Base-by-base conservation (phyloP, 2,797 vertebrate genomes). In the Sebastiscus tertius region DNA sequence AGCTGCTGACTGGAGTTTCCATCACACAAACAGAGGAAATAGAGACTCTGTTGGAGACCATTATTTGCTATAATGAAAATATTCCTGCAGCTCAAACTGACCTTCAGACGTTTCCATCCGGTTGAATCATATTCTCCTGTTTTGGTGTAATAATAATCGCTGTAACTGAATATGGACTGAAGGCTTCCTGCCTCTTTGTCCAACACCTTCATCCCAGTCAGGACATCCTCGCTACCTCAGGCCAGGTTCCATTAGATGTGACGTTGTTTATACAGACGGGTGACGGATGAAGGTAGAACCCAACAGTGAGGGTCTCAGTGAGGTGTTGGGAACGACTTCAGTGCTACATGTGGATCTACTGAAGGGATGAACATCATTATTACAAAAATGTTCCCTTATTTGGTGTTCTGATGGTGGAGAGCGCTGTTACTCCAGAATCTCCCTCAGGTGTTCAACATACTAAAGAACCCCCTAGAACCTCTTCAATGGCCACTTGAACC, bases 241-340 rank as follows among this genome's bases (percentile, higher is more conserved):
- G 31, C 26, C 64, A 70, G 39, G 18, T 3, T 56, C 75, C 72
- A 54, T 68, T 85, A 20, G 22, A 33, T 6, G 0, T 81, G 79
- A 82, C 72, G 12, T 2, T 63, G 39, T 82, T 1, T 76, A 72
- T 24, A 64, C 20, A n/a, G 27, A 24, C 7, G 2, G 9, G 2
- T 58, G 77, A 86, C 29, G 39, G 71, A 80, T 77, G 46, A 26
- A 29, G 5, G 33, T 20, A 4, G 54, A 67, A 42, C 5, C 33
- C 64, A 46, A 46, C 39, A 18, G 4, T 31, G 27, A 31, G 65
- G 6, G 34, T 56, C 31, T 61, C 0, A 3, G 33, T 31, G 1
- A 76, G 29, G 70, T 75, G 55, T 18, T n/a, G 54, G 8, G 52
- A 74, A 63, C 1, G 4, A 3, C 18, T 80, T 27, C 27, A 58